Evolutionary conservation across 92 coral and sea anemone genomes (phyloP).

Genomic region (Bergia puertoricense): DNA sequence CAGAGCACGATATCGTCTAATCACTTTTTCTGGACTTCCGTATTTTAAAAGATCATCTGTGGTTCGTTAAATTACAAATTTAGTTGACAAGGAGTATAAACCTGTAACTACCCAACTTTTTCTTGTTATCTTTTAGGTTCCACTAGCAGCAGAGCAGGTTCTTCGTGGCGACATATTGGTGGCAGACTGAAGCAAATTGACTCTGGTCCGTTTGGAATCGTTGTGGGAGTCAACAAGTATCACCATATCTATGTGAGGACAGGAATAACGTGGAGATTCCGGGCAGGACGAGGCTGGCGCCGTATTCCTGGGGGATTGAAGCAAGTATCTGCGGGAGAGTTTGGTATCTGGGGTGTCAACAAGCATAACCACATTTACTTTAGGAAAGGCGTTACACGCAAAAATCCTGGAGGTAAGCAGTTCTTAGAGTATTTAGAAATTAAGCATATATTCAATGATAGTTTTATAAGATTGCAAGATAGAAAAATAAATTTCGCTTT

Average conservation of each 20-base stretch:
- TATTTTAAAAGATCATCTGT: too few species aligned
- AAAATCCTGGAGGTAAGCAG: conserved; percentile 14
- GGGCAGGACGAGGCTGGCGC: conserved; percentile 32
- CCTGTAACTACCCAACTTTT: too few species aligned
- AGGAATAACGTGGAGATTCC: conserved; percentile 34
- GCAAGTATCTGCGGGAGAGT: conserved; percentile 33
- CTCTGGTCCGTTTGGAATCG: conserved; percentile 45
- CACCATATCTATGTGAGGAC: conserved; percentile 8
- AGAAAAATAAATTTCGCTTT: too few species aligned
- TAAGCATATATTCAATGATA: too few species aligned
- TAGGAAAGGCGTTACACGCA: conserved; percentile 37
- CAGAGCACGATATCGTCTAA: too few species aligned
- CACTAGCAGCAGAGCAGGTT: neutral
- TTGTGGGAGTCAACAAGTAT: conserved; percentile 19
- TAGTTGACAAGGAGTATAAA: too few species aligned
- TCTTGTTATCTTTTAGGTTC: neutral
- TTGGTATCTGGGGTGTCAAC: conserved; percentile 43
- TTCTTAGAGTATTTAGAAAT: too few species aligned
- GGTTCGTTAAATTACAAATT: too few species aligned
- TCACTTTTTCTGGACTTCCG: too few species aligned
- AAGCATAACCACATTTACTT: conserved; percentile 23
- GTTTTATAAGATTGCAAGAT: too few species aligned
- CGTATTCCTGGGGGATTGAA: conserved; percentile 29
- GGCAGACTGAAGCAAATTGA: conserved; percentile 45
- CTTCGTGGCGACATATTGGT: conserved; percentile 14